phyloP scores from a whole-genome alignment of 1,140 invertebrate genomes.

The Melitaea cinxia region DNA sequence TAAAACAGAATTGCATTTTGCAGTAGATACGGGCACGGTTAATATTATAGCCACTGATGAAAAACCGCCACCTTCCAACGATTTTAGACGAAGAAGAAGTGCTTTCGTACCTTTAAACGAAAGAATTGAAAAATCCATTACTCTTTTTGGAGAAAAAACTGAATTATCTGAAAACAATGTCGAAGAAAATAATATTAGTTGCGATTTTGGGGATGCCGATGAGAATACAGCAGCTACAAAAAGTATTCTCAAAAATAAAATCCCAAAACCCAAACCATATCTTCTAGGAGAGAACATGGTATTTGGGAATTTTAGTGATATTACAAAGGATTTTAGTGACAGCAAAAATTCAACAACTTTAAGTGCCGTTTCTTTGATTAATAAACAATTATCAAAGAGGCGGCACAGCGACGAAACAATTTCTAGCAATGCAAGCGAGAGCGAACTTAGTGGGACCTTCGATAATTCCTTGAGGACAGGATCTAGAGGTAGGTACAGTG shows the following conservation, averaged over 20 bases:
- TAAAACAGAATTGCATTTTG: conserved; percentile 93
- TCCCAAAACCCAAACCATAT: conserved; percentile 86
- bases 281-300: conserved; percentile 84
- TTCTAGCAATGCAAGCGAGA: conserved; percentile 42
- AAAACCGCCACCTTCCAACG: conserved; percentile 90
- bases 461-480: conserved; percentile 52
- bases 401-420: conserved; percentile 47
- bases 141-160: conserved; percentile 66
- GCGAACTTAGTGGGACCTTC: conserved; percentile 36
- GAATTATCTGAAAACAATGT: conserved; percentile 37
- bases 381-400: conserved; percentile 58
- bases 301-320: conserved; percentile 56
- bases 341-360: conserved; percentile 36
- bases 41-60: conserved; percentile 94
- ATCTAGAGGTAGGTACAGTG: conserved; percentile 48
- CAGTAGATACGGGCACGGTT: conserved; percentile 90
- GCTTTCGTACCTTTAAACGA: conserved; percentile 72
- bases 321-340: conserved; percentile 33
- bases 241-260: conserved; percentile 88
- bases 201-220: conserved; percentile 58
- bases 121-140: conserved; percentile 71
- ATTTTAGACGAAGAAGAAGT: conserved; percentile 86
- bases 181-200: conserved; percentile 35
- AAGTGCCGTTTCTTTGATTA: conserved; percentile 65
- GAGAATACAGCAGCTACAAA: conserved; percentile 83